phyloP scores from a whole-genome alignment of 2,797 vertebrate genomes.

The Rallus crepitans region DNA sequence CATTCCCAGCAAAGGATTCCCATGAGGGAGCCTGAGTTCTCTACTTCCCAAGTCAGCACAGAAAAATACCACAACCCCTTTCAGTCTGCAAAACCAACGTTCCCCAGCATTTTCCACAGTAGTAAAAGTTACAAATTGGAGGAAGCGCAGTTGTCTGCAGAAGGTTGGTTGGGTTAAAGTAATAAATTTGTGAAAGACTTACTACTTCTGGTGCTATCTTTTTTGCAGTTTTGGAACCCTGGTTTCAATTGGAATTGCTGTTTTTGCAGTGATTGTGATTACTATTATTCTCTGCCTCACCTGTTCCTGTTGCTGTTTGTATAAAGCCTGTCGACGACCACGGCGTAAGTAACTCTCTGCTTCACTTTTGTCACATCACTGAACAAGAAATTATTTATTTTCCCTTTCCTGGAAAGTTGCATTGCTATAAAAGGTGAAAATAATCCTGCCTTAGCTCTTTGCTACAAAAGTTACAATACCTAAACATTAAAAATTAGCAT shows the following conservation, averaged over 20 bases:
- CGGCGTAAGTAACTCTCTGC: constrained; percentile 81
- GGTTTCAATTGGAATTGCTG: constrained; percentile 63
- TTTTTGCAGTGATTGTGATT: constrained; percentile 68
- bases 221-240: constrained; percentile 68
- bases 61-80: too few species aligned
- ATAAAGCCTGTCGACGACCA: constrained; percentile 87
- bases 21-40: too few species aligned
- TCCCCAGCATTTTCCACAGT: too few species aligned
- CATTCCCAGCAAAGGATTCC: too few species aligned
- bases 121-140: neutral
- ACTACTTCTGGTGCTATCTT: neutral
- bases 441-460: neutral
- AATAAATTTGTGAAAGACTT: neutral
- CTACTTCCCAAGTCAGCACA: too few species aligned
- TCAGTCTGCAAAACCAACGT: too few species aligned
- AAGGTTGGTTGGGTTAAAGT: neutral
- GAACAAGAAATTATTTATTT: neutral
- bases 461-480: neutral
- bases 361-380: neutral
- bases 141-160: neutral
- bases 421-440: neutral
- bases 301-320: constrained; percentile 93
- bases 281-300: constrained; percentile 87
- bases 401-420: neutral
- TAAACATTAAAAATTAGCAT: neutral